Evolutionary conservation across 2,888 invertebrate species (phyloP), one percentile per base, ranked within the genome.

Genomic region (Oxytorus armatus): DNA sequence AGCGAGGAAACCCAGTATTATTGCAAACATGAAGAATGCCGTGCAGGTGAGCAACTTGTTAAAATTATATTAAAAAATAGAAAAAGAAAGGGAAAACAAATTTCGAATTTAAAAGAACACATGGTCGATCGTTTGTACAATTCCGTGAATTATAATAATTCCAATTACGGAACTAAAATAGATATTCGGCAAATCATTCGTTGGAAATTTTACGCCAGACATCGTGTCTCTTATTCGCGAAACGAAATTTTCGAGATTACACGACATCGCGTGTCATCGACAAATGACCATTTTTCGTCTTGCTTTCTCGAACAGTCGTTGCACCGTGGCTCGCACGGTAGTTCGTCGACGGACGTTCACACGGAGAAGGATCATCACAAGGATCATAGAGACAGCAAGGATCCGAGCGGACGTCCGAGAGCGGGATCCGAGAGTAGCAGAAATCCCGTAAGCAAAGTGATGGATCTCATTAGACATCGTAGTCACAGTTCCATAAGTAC

Each of bases 391-490:
- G 86, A 85, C 18, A 51, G 80, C 39, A 85, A 85, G 61, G 87
- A 87, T 53, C 86, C 86, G 1, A 83, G 84, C 57, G 86, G 85
- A 39, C 84, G 91, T 66, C 89, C 90, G 1, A 84, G 91, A 82
- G 87, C 90, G 33, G 90, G 91, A 4, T 95, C 95, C 0, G 94
- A 95, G 85, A 93, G 93, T 70, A 93, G 92, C 84, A 92, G 94
- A 84, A 96, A 96, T 86, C 96, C 97, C 1, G 97, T 98, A 93
- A 96, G 96, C 83, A 97, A 97, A 93, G 97, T 98, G 63, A 97
- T 97, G 95, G 97, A 98, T 92, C 96, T 97, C 90, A 97, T 98
- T 92, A 94, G 97, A 77, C 95, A 95, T 92, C 93, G 96, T 85
- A 95, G 96, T 78, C 95, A 96, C 91, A 95, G 95, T 86, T 95